Evolutionary conservation across 2,888 invertebrate genomes (phyloP), one percentile per base, ranked within the genome.

Genomic region (Philopedon plagiatum): DNA sequence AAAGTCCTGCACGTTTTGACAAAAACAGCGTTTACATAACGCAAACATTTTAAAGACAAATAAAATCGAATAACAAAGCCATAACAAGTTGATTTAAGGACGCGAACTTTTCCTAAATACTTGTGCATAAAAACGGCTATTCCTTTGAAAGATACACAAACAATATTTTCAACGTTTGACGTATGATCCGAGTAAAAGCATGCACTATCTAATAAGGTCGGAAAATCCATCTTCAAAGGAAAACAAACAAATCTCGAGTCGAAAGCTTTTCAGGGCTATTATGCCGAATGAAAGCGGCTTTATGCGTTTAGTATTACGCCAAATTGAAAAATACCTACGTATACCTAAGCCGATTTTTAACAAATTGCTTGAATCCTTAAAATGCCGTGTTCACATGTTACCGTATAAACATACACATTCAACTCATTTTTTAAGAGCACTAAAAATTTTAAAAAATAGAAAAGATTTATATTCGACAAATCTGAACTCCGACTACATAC

Each of bases 191-290:
- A 57, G 69, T 62, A 69, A 69, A 69, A 69, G 69, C 69, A 69
- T 69, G 71, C 65, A 65, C 29, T 34, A 71, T 64, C 61, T 71
- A 71, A 71, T 71, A 71, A 71, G 71, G 51, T 60, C 64, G 71
- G 71, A 60, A 71, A 65, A 71, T 64, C 71, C 65, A 71, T 71
- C 71, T 60, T 60, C 71, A 71, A 71, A 71, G 51, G 54, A 70
- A 70, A 71, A 71, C 64, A 71, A 71, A 71, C 71, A 65, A 71
- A 69, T 61, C 61, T 57, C 62, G 39, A 62, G 19, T 63, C 34
- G 56, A 69, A 63, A 63, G 69, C 62, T 62, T 69, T 69, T 54
- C 57, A 54, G 56, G 62, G 56, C 69, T 63, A 69, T 69, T 69
- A 69, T 69, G 32, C 69, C 46, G 61, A 69, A 69, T 51, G 56